Evolutionary conservation across 2,888 invertebrate genomes (phyloP), one percentile per base, ranked within the genome.

Genomic region (Apotomis turbidana): DNA sequence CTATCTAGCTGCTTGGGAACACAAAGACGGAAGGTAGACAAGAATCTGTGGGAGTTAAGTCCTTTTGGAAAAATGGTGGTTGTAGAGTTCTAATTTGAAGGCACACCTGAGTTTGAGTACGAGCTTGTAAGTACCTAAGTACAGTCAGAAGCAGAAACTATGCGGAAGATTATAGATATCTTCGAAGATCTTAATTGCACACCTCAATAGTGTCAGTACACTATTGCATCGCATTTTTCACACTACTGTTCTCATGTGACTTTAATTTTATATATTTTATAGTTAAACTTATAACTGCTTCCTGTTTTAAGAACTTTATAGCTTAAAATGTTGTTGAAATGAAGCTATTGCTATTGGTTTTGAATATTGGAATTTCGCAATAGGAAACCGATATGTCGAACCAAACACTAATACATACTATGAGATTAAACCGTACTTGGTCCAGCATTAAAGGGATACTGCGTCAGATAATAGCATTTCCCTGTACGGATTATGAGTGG

Each of bases 391-490:
- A 6, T 41, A 41, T 41, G 27, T 41, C 41, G 41, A 41, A 5
- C 41, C 41, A 41, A 41, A 41, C 10, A 49, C 3, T 1, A n/a
- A 36, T 36, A 62, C 36, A 5, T 27, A 54, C 41, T 38, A 54
- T 27, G 15, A 54, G 54, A 54, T 63, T 55, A 55, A 27, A 55
- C 49, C 54, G 58, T 66, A 66, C 49, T 13, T n/a, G 60, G 41
- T 8, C 54, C 12, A 49, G 70, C 61, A 36, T 55, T 58, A 58
- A 67, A 61, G 61, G 52, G 9, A 69, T 12, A 41, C 46, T n/a
- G 59, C 51, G 61, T 63, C 66, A 9, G 51, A 57, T 72, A 68
- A 72, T 62, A 68, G 71, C 71, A 27, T 62, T 72, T 72, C 71
- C 52, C 67, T 72, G 71, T 72, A 62, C 61, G 12, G 68, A 10